phyloP scores from a whole-genome alignment of 2,113 vertebrate genomes.

The Suncus etruscus region DNA sequence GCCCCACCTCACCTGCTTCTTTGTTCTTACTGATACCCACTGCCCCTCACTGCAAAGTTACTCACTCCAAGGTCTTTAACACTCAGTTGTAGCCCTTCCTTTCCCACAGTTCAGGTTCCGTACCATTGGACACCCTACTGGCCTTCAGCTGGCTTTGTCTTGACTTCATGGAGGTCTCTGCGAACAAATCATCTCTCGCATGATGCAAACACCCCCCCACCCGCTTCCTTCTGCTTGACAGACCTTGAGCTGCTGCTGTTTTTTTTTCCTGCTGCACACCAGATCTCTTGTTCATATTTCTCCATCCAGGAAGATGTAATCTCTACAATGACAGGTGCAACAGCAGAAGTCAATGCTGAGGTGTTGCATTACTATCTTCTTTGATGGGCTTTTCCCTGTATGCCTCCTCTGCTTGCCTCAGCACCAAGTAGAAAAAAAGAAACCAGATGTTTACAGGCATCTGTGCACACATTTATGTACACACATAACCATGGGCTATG shows the following conservation, averaged over 20 bases:
- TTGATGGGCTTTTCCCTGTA: background rate
- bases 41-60: background rate
- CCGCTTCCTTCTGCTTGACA: background rate
- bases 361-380: background rate
- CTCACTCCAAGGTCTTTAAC: background rate
- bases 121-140: background rate
- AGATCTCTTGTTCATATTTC: accelerated
- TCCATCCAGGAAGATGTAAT: background rate
- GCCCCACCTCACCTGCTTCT: too few relatives aligned
- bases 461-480: background rate
- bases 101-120: background rate
- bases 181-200: background rate
- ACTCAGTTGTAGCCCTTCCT: accelerated
- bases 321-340: too few relatives aligned
- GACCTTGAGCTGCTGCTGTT: background rate
- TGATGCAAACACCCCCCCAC: too few relatives aligned
- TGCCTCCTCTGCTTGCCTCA: background rate
- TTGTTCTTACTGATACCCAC: background rate
- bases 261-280: accelerated
- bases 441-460: background rate
- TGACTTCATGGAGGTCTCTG: background rate
- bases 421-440: background rate
- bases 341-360: background rate
- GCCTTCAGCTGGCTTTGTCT: background rate
- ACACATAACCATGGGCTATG: background rate